Base-by-base conservation (phyloP, 1,140 invertebrate genomes). In the Drosophila nannoptera region DNA sequence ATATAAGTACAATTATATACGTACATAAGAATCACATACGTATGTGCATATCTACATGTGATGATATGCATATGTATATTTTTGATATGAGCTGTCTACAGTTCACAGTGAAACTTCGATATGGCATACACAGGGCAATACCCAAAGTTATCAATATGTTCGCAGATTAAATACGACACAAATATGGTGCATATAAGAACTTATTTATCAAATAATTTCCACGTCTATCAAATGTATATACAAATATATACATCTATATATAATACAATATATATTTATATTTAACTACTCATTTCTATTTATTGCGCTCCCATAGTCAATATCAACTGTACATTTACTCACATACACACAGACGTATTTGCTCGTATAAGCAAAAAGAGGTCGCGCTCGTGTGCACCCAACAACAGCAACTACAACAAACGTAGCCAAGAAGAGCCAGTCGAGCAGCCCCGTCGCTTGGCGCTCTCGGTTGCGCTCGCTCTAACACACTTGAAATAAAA, bases 301-400 rank as follows among this genome's bases (percentile, higher is more conserved):
- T 12, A 32, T 46, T 48, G 54, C 70, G 72, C 46, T 43, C 45
- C 49, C 48, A 66, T 82, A 78, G 59, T 7, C 58, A 75, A 59
- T 56, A 75, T 60, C 48, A 69, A 78, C 78, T 82, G 78, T 82
- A 82, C 80, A 78, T 68, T 73, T 16, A 43, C 52, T 56, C 54
- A 40, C 49, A 45, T 36, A 52, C 45, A 16, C 43, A 48, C n/a
- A 69, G 14, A 65, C 5, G 42, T 35, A 42, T n/a, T 48, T 16
- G 43, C 22, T 43, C 22, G 49, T 31, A 56, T 55, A 67, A 49
- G 56, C 73, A 62, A 78, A 81, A 84, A 84, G 80, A 84, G 80
- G 80, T 84, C 80, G 80, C 77, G 81, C 81, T 83, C 81, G 80
- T 83, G 76, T 83, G 81, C 77, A 86, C 80, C 80, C 80, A 75